Evolutionary conservation across 1,140 invertebrate genomes (phyloP).

Genomic region (Pemphigus obesinymphae): DNA sequence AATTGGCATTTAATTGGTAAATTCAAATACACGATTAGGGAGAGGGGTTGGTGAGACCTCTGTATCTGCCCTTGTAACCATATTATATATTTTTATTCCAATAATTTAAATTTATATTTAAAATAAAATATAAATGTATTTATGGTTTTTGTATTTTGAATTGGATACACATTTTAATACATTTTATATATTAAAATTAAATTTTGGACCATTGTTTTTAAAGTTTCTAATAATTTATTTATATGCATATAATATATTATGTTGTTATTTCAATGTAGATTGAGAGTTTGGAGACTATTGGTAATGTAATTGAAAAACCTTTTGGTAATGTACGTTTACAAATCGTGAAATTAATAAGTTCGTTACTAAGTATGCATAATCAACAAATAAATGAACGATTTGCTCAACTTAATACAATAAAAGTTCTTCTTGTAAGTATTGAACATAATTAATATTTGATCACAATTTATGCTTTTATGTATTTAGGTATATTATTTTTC

Average conservation of each 20-base stretch:
- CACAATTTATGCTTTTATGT: no score
- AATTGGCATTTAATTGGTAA: no score
- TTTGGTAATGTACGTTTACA: conserved; percentile 39
- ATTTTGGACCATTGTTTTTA: not conserved
- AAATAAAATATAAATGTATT: no score
- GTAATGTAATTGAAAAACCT: conserved; percentile 18
- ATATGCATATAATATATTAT: not conserved
- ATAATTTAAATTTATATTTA: no score
- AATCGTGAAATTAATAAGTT: conserved; percentile 29
- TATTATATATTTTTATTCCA: not conserved
- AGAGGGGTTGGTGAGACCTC: no score
- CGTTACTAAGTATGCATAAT: conserved; percentile 36
- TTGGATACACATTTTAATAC: not conserved
- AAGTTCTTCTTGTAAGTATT: conserved; percentile 35
- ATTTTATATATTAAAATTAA: not conserved
- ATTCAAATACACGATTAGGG: no score
- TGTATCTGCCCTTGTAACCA: no score
- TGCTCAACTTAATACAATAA: conserved; percentile 38
- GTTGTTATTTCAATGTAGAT: conserved; percentile 14
- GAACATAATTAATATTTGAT: no score
- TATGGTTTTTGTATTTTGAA: no score
- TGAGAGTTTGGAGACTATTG: conserved; percentile 18
- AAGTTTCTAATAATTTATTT: not conserved
- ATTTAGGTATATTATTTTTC: no score
- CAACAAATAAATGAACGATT: conserved; percentile 41